Conservation (phyloP, 2,888 invertebrate species). For the Dasysyrphus tricinctus region DNA sequence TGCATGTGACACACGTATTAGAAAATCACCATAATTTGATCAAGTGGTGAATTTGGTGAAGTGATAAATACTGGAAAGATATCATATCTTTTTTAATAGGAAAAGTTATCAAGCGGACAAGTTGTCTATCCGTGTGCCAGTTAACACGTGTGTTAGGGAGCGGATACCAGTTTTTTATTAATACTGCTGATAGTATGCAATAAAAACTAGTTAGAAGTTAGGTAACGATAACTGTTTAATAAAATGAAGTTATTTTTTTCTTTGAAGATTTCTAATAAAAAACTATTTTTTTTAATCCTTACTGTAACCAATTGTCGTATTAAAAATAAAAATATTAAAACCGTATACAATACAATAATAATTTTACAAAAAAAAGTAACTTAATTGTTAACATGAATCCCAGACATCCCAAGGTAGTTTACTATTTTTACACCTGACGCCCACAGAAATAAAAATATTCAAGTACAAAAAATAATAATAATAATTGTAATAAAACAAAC, state of each 20-base stretch:
- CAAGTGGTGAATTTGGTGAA: no score
- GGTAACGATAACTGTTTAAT: constrained; percentile 40
- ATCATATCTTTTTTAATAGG: no score
- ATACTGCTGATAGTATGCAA: constrained; percentile 55
- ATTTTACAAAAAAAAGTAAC: constrained; percentile 75
- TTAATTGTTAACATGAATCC: constrained; percentile 76
- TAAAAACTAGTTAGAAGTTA: constrained; percentile 65
- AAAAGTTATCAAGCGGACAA: no score
- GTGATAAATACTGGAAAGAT: no score
- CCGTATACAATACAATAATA: constrained; percentile 78
- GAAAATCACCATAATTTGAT: no score
- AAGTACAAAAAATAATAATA: constrained; percentile 66
- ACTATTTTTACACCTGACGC: constrained; percentile 76
- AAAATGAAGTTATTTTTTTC: constrained; percentile 35
- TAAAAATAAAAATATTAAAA: constrained; percentile 72
- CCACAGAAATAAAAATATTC: constrained; percentile 72
- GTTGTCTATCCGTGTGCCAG: no score
- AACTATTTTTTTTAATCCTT: constrained; percentile 22
- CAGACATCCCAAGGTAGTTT: constrained; percentile 72
- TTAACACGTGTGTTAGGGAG: no score
- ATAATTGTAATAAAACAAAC: constrained; percentile 9
- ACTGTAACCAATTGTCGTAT: constrained; percentile 50
- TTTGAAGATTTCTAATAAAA: constrained; percentile 3
- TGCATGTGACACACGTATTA: no score
- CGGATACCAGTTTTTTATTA: no score